Conservation (phyloP, 1,140 invertebrate species). For the Nymphalis io region DNA sequence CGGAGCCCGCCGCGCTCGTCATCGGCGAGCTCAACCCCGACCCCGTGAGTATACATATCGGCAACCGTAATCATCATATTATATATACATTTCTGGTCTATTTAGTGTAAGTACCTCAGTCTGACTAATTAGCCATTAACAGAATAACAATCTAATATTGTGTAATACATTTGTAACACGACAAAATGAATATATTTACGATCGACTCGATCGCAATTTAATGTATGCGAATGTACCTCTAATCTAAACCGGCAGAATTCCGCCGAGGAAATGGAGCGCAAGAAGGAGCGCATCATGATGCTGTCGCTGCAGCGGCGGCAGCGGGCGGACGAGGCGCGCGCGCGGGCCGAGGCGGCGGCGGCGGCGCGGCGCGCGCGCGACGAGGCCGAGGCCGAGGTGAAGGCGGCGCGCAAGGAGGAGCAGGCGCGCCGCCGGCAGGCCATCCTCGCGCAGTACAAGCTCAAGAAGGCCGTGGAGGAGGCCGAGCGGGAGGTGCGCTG, state of each 20-base stretch:
- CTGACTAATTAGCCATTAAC: no score
- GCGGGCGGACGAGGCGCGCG: constrained; percentile 92
- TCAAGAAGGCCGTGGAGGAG: constrained; percentile 96
- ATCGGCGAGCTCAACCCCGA: constrained; percentile 70
- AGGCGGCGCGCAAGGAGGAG: constrained; percentile 93
- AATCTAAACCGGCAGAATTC: constrained; percentile 82
- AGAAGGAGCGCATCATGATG: constrained; percentile 93
- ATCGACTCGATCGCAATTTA: no score
- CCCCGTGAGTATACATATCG: constrained; percentile 48
- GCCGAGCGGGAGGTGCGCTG: constrained; percentile 89
- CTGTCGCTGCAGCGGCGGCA: constrained; percentile 92
- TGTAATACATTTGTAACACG: no score
- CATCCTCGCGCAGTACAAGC: constrained; percentile 96
- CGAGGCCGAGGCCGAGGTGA: constrained; percentile 92
- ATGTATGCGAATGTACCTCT: background rate
- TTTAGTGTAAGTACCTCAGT: no score
- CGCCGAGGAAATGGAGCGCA: constrained; percentile 93
- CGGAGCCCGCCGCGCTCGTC: constrained; percentile 65
- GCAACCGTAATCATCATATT: background rate
- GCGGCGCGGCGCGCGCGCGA: constrained; percentile 89
- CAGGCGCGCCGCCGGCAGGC: constrained; percentile 91
- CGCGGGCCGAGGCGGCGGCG: constrained; percentile 91
- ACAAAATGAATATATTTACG: background rate
- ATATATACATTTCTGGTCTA: no score
- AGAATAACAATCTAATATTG: no score